These are phyloP conservation scores for Tokudaia muenninki DNA, from an alignment of 2,797 vertebrate genomes.

Conservation along the genomic window DNA sequence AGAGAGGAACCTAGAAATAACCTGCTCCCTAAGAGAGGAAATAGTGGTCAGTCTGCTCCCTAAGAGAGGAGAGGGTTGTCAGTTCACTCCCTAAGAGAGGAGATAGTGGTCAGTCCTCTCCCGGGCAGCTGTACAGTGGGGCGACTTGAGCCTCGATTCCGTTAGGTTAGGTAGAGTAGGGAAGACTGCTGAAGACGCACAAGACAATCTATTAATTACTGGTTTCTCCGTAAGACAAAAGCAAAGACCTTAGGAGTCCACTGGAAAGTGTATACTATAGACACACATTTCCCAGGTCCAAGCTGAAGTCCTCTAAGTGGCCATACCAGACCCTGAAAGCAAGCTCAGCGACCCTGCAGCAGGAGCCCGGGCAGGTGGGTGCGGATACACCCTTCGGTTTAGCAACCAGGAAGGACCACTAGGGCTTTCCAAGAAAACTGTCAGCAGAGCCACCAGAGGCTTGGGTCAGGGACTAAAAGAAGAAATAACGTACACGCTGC, in stretches of 20 bases:
- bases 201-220: not conserved
- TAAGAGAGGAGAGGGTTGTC: not conserved
- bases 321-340: not conserved
- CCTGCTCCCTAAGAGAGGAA: not conserved
- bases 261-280: not conserved
- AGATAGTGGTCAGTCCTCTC: not conserved
- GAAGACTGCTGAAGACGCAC: not conserved
- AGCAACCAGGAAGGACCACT: not conserved
- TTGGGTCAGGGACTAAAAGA: not conserved
- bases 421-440: not conserved
- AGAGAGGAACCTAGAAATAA: not conserved
- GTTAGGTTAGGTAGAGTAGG: not conserved
- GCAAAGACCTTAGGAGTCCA: not conserved
- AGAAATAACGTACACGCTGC: slow-evolving; percentile 30
- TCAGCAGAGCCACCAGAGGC: not conserved
- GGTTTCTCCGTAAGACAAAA: not conserved
- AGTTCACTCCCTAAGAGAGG: not conserved
- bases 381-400: not conserved
- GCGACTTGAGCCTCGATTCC: not conserved
- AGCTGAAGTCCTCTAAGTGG: not conserved
- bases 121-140: not conserved
- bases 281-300: not conserved
- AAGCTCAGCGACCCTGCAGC: not conserved
- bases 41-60: not conserved
- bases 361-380: not conserved